These are phyloP conservation scores for Momotus momota DNA, from an alignment of 2,797 vertebrate species.

Conservation along the genomic window DNA sequence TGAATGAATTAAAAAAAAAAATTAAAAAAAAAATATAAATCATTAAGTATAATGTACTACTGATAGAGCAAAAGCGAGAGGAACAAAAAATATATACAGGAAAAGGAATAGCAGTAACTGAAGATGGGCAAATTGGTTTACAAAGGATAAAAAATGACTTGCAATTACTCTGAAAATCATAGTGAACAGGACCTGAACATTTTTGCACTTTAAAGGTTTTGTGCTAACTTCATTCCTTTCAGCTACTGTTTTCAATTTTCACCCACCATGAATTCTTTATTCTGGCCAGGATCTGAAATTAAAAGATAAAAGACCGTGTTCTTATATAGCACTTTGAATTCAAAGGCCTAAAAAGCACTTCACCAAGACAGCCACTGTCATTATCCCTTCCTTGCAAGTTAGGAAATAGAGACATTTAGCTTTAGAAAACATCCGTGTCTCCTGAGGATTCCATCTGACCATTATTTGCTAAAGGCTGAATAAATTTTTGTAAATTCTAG, in stretches of 20 bases:
- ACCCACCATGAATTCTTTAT: not conserved
- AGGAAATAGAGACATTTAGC: not conserved
- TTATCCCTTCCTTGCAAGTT: not conserved
- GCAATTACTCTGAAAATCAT: not conserved
- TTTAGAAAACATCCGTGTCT: not conserved
- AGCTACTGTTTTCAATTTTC: not conserved
- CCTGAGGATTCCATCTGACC: not conserved
- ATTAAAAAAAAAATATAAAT: not conserved
- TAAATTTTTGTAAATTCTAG: not conserved
- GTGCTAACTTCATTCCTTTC: not conserved
- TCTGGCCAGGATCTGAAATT: not conserved
- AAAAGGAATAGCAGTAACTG: not conserved
- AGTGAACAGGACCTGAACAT: not conserved
- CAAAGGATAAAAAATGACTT: not conserved
- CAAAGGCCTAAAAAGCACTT: not conserved
- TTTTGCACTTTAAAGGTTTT: conserved; percentile 6
- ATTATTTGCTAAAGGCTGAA: not conserved
- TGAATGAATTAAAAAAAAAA: not conserved
- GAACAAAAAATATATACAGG: not conserved
- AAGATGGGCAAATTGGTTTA: not conserved
- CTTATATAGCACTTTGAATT: not conserved
- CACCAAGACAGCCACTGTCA: not conserved
- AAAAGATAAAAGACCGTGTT: not conserved
- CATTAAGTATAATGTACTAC: not conserved
- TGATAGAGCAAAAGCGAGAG: not conserved